These are phyloP conservation scores for Ispidina picta DNA, from an alignment of 2,797 vertebrate species.

Conservation along the genomic window DNA sequence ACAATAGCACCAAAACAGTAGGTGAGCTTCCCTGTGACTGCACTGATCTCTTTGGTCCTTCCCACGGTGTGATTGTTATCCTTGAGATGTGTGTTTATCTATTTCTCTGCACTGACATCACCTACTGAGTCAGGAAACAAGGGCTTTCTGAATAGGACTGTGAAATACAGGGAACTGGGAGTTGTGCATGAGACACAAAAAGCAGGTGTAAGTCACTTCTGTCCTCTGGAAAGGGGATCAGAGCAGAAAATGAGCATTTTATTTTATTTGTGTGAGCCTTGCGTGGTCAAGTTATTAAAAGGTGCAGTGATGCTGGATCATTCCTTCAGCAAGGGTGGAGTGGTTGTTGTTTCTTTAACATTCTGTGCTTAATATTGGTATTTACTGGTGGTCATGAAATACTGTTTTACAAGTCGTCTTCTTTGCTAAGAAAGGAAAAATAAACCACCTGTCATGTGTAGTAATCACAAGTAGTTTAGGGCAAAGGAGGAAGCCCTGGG, in stretches of 20 bases:
- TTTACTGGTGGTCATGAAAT: not conserved
- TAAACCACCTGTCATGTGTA: not conserved
- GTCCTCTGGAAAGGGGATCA: not conserved
- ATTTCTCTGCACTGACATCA: not conserved
- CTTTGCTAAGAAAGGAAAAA: not conserved
- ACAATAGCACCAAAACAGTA: not conserved
- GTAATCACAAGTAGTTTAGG: not conserved
- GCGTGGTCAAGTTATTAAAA: not conserved
- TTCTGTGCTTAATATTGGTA: not conserved
- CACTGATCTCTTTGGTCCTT: not conserved
- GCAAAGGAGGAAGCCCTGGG: not conserved
- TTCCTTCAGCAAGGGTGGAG: not conserved
- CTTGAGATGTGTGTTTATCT: not conserved
- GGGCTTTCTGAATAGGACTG: not conserved
- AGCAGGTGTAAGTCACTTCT: not conserved
- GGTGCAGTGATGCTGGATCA: fast-evolving
- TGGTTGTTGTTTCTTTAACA: not conserved
- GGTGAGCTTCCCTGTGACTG: not conserved
- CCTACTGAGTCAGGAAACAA: not conserved
- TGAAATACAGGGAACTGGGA: not conserved
- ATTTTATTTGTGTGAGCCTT: not conserved
- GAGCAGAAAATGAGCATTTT: not conserved
- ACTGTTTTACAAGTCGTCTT: not conserved
- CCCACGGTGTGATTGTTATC: not conserved
- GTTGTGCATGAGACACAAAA: not conserved